phyloP scores from a whole-genome alignment of 2,888 invertebrate genomes.

The Ditula angustiorana region DNA sequence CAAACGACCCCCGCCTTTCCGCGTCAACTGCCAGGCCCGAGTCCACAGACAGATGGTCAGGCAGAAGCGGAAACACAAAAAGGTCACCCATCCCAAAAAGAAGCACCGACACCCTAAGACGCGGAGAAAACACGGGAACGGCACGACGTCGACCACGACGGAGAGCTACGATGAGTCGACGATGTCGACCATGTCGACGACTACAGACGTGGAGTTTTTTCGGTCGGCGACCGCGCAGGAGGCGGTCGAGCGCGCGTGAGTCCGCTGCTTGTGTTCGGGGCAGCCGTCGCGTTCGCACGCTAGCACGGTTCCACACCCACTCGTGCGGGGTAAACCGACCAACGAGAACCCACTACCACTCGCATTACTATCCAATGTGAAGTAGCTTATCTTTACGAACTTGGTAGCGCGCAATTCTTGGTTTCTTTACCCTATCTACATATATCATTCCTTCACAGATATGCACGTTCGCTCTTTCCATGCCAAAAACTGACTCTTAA shows the following conservation, averaged over 20 bases:
- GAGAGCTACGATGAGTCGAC: slow-evolving; percentile 81
- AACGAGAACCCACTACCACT: slow-evolving; percentile 59
- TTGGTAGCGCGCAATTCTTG: slow-evolving; percentile 31
- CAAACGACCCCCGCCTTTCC: slow-evolving; percentile 74
- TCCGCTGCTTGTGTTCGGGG: slow-evolving; percentile 78
- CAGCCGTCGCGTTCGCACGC: slow-evolving; percentile 82
- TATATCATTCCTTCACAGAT: slow-evolving; percentile 50
- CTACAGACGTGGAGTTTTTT: slow-evolving; percentile 84
- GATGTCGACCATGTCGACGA: slow-evolving; percentile 82
- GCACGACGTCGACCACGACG: slow-evolving; percentile 79
- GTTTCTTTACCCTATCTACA: slow-evolving; percentile 48
- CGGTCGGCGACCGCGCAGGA: slow-evolving; percentile 85
- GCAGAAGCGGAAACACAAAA: slow-evolving; percentile 81
- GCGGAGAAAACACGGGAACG: slow-evolving; percentile 80
- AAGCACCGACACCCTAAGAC: slow-evolving; percentile 84
- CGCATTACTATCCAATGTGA: neutral
- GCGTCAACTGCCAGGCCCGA: slow-evolving; percentile 78
- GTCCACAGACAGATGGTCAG: slow-evolving; percentile 76
- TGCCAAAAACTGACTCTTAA: slow-evolving; percentile 18
- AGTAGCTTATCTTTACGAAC: neutral
- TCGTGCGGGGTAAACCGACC: slow-evolving; percentile 56
- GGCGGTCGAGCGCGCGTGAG: slow-evolving; percentile 83
- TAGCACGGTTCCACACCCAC: slow-evolving; percentile 82
- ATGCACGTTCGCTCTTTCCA: slow-evolving; percentile 8
- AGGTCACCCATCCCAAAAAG: slow-evolving; percentile 79